Evolutionary conservation across 2,797 vertebrate species (phyloP).

Genomic region (Betta splendens): DNA sequence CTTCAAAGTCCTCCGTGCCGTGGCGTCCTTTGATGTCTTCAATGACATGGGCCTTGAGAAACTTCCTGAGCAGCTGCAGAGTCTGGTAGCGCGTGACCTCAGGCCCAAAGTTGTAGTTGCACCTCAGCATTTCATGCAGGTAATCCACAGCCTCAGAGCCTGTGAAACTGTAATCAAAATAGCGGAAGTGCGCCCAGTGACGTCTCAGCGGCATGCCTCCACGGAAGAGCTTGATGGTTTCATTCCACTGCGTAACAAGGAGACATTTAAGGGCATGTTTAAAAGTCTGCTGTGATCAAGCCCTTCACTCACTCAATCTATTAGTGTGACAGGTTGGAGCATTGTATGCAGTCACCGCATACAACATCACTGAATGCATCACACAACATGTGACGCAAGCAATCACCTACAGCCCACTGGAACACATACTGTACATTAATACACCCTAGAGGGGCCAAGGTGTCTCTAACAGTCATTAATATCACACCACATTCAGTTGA

Average conservation of each 20-base stretch:
- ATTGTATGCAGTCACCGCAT: background rate
- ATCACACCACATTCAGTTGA: no score
- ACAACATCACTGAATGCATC: no score
- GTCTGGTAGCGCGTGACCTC: constrained; percentile 94
- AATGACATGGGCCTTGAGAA: constrained; percentile 94
- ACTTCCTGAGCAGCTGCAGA: constrained; percentile 91
- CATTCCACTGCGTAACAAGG: constrained; percentile 88
- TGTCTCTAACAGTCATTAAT: no score
- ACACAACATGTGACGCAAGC: background rate
- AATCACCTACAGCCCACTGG: background rate
- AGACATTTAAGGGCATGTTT: constrained; percentile 16
- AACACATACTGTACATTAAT: no score
- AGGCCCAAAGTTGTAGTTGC: constrained; percentile 92
- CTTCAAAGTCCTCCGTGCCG: constrained; percentile 94
- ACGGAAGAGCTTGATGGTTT: constrained; percentile 93
- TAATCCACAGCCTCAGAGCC: constrained; percentile 90
- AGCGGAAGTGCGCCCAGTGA: constrained; percentile 92
- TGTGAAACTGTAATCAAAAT: constrained; percentile 89
- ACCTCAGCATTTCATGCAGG: constrained; percentile 86
- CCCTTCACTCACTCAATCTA: background rate
- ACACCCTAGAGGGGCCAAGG: no score
- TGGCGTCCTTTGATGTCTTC: constrained; percentile 94
- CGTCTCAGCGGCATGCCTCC: constrained; percentile 87
- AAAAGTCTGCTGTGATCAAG: no score
- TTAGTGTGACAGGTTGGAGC: background rate